Evolutionary conservation across 92 coral and sea anemone genomes (phyloP), one percentile per base, ranked within the genome.

Genomic region (Bergia sp.): DNA sequence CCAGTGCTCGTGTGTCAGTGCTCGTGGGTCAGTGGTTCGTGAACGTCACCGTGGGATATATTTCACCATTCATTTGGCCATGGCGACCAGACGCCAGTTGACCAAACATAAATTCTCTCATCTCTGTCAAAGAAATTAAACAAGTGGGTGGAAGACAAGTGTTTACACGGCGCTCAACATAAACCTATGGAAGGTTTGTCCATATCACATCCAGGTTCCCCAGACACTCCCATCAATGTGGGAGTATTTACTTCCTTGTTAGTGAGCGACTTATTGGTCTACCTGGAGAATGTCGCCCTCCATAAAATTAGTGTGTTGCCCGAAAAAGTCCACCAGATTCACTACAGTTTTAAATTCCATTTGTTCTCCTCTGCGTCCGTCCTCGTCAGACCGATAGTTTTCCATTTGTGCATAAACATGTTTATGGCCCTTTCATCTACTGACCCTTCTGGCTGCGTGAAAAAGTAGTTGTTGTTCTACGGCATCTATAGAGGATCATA

Each of bases 1-100:
- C 87, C 87, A 23, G 74, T 76, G 76, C n/a, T 82, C 58, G 77
- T 82, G 7, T 76, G 87, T 36, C 29, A 29, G 29, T 29, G 29
- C 29, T 29, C 29, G 29, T 29, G 29, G 29, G 29, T 29, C 29
- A 29, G 29, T 82, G 87, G 87, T 8, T 18, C 53, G 87, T 43
- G 10, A 57, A 21, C 87, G 87, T 64, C 73, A 82, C 7, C n/a
- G 40, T n/a, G 15, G 87, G 87, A 1, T 82, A 5, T 82, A 82
- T 45, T 82, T 82, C 76, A 64, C 87, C 8, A 82, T 82, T 69
- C 87, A 58, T 82, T 50, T 76, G 87, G 47, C 87, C 76, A 82
- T 82, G 87, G 87, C 87, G 43, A 57, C 58, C 87, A 65, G 87
- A 82, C 20, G 44, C 87, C 20, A 82, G 45, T 37, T 76, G 87